phyloP scores from a whole-genome alignment of 1,140 invertebrate genomes.

The Sitobion miscanthi region DNA sequence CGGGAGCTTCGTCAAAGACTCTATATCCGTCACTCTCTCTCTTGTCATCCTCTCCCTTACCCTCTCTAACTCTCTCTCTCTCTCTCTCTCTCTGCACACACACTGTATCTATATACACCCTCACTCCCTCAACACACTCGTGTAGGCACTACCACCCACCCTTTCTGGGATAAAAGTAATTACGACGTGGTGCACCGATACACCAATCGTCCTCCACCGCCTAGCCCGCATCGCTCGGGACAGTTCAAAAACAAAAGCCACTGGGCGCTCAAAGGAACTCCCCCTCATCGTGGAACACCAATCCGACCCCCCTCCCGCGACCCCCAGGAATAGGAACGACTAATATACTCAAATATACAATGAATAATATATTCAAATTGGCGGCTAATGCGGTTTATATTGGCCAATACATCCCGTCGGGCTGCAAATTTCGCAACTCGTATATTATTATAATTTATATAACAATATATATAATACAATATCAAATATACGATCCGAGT shows the following conservation, averaged over 20 bases:
- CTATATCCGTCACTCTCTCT: neutral
- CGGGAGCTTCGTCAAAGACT: conserved; percentile 36
- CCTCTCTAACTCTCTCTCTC: neutral
- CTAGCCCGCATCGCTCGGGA: neutral
- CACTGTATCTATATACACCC: neutral
- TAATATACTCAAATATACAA: neutral
- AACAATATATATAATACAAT: neutral
- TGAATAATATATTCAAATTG: neutral
- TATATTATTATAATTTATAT: neutral
- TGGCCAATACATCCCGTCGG: neutral
- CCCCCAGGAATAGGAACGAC: neutral
- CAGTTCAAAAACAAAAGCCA: conserved; percentile 36
- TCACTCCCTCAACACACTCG: neutral
- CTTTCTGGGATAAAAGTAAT: neutral
- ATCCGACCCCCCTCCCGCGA: neutral
- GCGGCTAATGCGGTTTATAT: neutral
- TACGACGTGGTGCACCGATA: neutral
- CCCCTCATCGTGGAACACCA: neutral
- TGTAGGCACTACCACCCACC: neutral
- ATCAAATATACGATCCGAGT: neutral
- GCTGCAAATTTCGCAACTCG: neutral
- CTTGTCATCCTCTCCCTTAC: neutral
- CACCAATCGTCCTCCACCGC: neutral
- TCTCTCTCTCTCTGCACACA: neutral
- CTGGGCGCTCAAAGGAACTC: neutral